Percentiles rank a stretch among this genome's conserved stretches.
Evolutionary conservation across 2,797 vertebrate genomes (phyloP).

Genomic region (Cyclopterus lumpus): DNA sequence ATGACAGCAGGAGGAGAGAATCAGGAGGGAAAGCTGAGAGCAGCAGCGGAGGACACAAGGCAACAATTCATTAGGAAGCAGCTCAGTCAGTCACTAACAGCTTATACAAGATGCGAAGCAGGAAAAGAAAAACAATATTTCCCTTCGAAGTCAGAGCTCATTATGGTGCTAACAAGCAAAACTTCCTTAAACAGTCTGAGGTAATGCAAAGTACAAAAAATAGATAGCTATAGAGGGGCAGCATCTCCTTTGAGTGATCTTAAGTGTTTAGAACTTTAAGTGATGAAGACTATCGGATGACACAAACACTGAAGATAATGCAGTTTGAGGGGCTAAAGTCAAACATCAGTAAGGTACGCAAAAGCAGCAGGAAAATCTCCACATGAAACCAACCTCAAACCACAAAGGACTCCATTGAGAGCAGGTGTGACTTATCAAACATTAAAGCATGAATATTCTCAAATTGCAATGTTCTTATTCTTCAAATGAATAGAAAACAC

Average conservation of each 20-base stretch:
- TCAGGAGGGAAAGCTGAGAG: slow-evolving; percentile 58
- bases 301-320: slow-evolving; percentile 13
- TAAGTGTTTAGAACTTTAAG: slow-evolving; percentile 13
- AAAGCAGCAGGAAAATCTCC: slow-evolving; percentile 5
- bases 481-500: not conserved
- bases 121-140: slow-evolving; percentile 27
- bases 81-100: slow-evolving; percentile 68
- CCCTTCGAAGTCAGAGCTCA: slow-evolving; percentile 60
- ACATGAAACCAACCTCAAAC: slow-evolving; percentile 30
- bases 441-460: slow-evolving; percentile 5
- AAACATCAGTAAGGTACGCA: slow-evolving; percentile 24
- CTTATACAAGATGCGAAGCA: slow-evolving; percentile 57
- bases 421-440: slow-evolving; percentile 5
- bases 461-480: not conserved
- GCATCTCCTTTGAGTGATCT: not conserved
- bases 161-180: slow-evolving; percentile 61
- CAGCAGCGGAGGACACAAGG: slow-evolving; percentile 49
- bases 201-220: slow-evolving; percentile 56
- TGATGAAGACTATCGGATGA: slow-evolving; percentile 26
- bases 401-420: slow-evolving; percentile 10
- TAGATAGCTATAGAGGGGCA: slow-evolving; percentile 32
- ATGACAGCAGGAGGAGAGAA: slow-evolving; percentile 69
- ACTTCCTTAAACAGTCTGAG: slow-evolving; percentile 51
- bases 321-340: slow-evolving; percentile 20
- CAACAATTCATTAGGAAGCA: slow-evolving; percentile 69